These are phyloP conservation scores for Pandemis corylana DNA, from an alignment of 2,888 invertebrate genomes.

Conservation along the genomic window DNA sequence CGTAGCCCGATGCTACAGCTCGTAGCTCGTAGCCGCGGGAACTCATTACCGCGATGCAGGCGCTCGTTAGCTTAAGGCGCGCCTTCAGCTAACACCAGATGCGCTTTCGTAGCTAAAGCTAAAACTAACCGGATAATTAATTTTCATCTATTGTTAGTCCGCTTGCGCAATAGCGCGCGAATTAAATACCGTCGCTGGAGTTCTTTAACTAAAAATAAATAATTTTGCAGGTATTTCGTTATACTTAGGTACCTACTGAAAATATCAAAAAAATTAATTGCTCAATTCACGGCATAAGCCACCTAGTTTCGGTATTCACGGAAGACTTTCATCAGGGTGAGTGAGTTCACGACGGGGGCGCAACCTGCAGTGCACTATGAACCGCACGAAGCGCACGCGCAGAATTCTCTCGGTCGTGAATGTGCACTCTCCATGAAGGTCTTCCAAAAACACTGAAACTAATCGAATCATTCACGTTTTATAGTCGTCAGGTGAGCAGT, in stretches of 20 bases:
- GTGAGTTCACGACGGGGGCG: no score
- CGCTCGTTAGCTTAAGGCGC: constrained; percentile 53
- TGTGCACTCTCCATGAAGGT: no score
- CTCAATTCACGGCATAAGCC: background rate
- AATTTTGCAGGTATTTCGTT: background rate
- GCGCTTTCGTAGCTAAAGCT: constrained; percentile 46
- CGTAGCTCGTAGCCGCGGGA: constrained; percentile 46
- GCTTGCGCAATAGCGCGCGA: background rate
- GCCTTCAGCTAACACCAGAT: constrained; percentile 49
- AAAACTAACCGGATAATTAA: constrained; percentile 62
- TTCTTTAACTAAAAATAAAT: background rate
- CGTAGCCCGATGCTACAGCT: constrained; percentile 16
- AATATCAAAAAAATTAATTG: background rate
- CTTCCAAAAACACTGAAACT: no score
- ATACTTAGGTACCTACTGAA: background rate
- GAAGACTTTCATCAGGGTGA: no score
- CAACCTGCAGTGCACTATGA: no score
- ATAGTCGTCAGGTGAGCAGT: no score
- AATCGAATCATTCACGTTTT: no score
- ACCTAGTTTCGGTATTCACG: no score
- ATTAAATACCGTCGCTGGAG: background rate
- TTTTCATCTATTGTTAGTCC: constrained; percentile 43
- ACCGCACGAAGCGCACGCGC: no score
- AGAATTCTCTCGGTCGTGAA: no score
- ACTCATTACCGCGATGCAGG: constrained; percentile 56